These are phyloP conservation scores for Drosophila quasianomalipes DNA, from an alignment of 2,888 invertebrate species.

Conservation along the genomic window DNA sequence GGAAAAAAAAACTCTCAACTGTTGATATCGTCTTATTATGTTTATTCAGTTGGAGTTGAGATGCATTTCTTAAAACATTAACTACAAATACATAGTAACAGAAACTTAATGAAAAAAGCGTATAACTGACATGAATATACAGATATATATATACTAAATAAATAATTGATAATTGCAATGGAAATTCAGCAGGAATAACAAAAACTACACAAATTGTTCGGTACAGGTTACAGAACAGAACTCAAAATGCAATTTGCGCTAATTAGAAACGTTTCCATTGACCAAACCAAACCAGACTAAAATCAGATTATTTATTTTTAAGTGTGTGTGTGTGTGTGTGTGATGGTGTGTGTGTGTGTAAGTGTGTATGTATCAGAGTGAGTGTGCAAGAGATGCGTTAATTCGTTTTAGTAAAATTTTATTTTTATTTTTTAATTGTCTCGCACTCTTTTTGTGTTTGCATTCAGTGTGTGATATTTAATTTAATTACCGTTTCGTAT, in stretches of 20 bases:
- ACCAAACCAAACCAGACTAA: slow-evolving; percentile 61
- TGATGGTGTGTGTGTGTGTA: slow-evolving; percentile 18
- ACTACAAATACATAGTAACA: slow-evolving; percentile 15
- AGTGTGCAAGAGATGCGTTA: slow-evolving; percentile 42
- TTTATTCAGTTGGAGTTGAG: slow-evolving; percentile 26
- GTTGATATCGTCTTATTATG: slow-evolving; percentile 1
- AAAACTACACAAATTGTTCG: slow-evolving; percentile 19
- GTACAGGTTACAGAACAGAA: slow-evolving; percentile 34
- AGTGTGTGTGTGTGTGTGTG: slow-evolving; percentile 6
- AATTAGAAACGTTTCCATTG: slow-evolving; percentile 73
- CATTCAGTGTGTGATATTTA: slow-evolving; percentile 58
- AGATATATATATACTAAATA: slow-evolving; percentile 18
- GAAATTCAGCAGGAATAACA: slow-evolving; percentile 30
- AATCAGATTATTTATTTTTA: slow-evolving; percentile 64
- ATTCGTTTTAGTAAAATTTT: slow-evolving; percentile 33
- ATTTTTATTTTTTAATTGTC: slow-evolving; percentile 13
- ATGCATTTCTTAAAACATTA: slow-evolving; percentile 14
- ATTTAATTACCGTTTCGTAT: slow-evolving; percentile 85
- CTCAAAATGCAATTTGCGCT: slow-evolving; percentile 66
- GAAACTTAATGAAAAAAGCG: slow-evolving; percentile 17
- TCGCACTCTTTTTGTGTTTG: slow-evolving; percentile 20
- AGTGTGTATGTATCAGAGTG: slow-evolving; percentile 9
- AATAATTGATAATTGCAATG: slow-evolving; percentile 16
- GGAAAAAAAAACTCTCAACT: slow-evolving; percentile 36
- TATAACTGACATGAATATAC: slow-evolving; percentile 4